Evolutionary conservation across 1,140 invertebrate species (phyloP).

Genomic region (Trichoplusia ni): DNA sequence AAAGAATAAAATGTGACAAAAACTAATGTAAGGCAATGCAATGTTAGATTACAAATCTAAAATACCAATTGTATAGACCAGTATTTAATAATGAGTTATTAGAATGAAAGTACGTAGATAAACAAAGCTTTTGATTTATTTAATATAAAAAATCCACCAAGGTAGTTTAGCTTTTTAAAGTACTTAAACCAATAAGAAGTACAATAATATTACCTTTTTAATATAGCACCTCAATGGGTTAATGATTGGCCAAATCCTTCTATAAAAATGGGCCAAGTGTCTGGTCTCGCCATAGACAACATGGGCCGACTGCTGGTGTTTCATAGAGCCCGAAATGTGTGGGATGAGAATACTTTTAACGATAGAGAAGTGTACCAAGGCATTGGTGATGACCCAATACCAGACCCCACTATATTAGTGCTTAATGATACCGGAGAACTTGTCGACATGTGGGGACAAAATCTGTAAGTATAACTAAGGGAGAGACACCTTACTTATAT

Average conservation of each 20-base stretch:
- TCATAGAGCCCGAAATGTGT: constrained; percentile 89
- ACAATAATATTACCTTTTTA: neutral
- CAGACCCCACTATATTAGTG: constrained; percentile 87
- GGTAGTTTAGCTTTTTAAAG: neutral
- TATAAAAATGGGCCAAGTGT: constrained; percentile 88
- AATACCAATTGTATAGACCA: no score
- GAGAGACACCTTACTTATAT: no score
- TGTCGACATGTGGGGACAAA: constrained; percentile 89
- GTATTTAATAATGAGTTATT: no score
- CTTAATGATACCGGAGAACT: constrained; percentile 88
- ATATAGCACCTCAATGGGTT: constrained; percentile 69
- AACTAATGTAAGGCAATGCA: no score
- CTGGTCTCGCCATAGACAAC: constrained; percentile 89
- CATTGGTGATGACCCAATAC: constrained; percentile 86
- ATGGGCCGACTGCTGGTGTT: constrained; percentile 91
- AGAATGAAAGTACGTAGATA: no score
- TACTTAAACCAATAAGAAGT: neutral
- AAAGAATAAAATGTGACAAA: no score
- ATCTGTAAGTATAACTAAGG: constrained; percentile 84
- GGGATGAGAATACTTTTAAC: constrained; percentile 87
- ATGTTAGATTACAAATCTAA: no score
- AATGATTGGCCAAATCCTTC: constrained; percentile 81
- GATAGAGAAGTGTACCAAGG: constrained; percentile 83
- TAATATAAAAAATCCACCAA: no score
- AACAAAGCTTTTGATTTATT: no score